Conservation (phyloP, 2,888 invertebrate genomes). For the Luffia ferchaultella region DNA sequence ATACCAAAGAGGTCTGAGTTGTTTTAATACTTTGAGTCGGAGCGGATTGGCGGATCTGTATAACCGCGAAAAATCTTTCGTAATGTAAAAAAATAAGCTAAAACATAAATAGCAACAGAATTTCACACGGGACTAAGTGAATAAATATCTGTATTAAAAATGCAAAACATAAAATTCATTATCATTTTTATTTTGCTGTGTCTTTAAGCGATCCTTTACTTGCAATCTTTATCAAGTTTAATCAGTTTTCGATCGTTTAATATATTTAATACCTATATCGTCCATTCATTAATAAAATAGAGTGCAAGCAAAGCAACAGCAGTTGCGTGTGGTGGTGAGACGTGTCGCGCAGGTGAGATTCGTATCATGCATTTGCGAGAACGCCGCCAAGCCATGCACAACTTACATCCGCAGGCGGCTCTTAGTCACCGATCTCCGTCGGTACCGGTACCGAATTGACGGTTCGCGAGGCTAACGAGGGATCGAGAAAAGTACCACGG, state of each 20-base stretch:
- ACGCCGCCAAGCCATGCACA: slow-evolving; percentile 56
- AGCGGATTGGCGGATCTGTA: too few relatives aligned
- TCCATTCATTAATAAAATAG: neutral
- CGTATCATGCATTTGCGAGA: neutral
- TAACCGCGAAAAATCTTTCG: too few relatives aligned
- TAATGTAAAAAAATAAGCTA: neutral
- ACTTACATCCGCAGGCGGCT: slow-evolving; percentile 45
- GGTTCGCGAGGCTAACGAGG: neutral
- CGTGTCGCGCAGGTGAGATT: neutral
- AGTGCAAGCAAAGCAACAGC: neutral
- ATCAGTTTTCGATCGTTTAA: too few relatives aligned
- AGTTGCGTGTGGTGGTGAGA: neutral
- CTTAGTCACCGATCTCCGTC: neutral
- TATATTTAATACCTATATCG: too few relatives aligned
- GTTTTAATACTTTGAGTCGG: neutral
- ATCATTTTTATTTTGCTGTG: neutral
- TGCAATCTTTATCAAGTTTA: neutral
- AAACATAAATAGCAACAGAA: neutral
- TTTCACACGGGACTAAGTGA: neutral
- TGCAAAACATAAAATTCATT: too few relatives aligned
- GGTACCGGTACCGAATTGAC: neutral
- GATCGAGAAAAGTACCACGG: neutral
- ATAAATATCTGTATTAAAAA: neutral
- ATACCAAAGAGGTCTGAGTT: slow-evolving; percentile 11
- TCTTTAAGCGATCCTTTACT: neutral